phyloP scores from a whole-genome alignment of 2,113 vertebrate genomes.

The Embiotoca jacksoni region DNA sequence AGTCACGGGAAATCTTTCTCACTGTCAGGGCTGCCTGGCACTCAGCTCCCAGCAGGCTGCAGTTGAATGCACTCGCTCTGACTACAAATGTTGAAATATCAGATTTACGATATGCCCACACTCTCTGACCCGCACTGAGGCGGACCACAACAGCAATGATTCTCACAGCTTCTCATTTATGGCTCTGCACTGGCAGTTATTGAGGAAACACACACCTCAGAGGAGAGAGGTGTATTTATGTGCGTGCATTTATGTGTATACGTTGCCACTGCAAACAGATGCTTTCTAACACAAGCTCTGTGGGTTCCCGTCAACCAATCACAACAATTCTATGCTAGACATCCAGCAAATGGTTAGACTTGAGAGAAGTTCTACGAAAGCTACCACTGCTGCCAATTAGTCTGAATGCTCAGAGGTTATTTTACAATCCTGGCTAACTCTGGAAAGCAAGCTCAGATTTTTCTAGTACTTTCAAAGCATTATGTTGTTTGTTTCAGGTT shows the following conservation, averaged over 20 bases:
- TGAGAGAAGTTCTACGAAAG: background rate
- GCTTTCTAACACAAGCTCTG: background rate
- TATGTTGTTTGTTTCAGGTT: background rate
- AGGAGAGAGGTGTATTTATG: background rate
- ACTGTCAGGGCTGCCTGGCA: background rate
- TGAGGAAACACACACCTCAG: constrained; percentile 3
- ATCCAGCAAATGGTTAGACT: background rate
- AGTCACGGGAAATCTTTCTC: background rate
- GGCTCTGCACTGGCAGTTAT: constrained; percentile 11
- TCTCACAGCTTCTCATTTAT: constrained; percentile 9
- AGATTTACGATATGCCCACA: constrained; percentile 42
- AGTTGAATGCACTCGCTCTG: background rate
- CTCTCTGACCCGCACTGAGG: constrained; percentile 12
- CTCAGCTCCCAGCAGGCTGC: constrained; percentile 8
- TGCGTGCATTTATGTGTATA: background rate
- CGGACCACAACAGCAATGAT: constrained; percentile 7
- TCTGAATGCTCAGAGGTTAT: too few relatives aligned
- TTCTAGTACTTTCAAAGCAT: background rate
- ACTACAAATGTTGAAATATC: constrained; percentile 22
- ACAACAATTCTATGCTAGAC: too few relatives aligned
- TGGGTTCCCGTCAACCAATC: background rate
- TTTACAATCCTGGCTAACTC: background rate
- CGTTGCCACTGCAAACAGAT: constrained; percentile 12
- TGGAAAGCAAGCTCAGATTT: background rate
- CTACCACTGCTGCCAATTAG: too few relatives aligned